Base-by-base conservation (phyloP, 2,797 vertebrate species). In the Margarornis squamiger region DNA sequence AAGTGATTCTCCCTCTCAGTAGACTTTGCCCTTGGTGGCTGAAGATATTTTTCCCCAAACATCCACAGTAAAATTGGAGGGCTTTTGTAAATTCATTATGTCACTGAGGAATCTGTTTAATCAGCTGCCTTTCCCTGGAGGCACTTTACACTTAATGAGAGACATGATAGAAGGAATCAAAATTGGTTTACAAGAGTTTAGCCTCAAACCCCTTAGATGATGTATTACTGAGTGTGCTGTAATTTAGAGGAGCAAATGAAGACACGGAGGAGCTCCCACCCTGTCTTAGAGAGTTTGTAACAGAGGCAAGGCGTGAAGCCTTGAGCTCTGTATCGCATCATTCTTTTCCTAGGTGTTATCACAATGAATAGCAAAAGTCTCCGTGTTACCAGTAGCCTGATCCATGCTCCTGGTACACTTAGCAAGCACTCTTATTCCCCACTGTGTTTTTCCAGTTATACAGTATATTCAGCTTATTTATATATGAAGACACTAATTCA, bases 51-150 rank as follows among this genome's bases (percentile, higher is more conserved):
- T 96, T 95, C 93, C 95, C 94, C 29, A 92, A 96, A 95, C 93
- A 90, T 95, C 91, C 81, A 93, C 94, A 96, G 93, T n/a, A 39
- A 95, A 94, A 94, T 77, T 39, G 3, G 93, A 93, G 95, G 91
- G 93, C 72, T 95, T 94, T 86, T 97, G 91, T 92, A 95, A 96
- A 96, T 96, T 89, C 88, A 90, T 97, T 96, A 92, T 94, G 91
- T 96, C 96, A 96, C 82, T 61, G 96, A 96, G 94, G 95, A 95
- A 96, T 96, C 96, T 95, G 93, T 97, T 97, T 97, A 95, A 97
- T 97, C 95, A 93, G 93, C 95, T 97, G 97, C 94, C 78, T 97
- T 96, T 96, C 91, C 96, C 94, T 95, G 84, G 79, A 91, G 96
- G 92, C 14, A 3, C 46, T 96, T 95, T 85, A 70, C 29, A 14